Evolutionary conservation across 2,888 invertebrate genomes (phyloP), one percentile per base, ranked within the genome.

Genomic region (Pandemis corylana): DNA sequence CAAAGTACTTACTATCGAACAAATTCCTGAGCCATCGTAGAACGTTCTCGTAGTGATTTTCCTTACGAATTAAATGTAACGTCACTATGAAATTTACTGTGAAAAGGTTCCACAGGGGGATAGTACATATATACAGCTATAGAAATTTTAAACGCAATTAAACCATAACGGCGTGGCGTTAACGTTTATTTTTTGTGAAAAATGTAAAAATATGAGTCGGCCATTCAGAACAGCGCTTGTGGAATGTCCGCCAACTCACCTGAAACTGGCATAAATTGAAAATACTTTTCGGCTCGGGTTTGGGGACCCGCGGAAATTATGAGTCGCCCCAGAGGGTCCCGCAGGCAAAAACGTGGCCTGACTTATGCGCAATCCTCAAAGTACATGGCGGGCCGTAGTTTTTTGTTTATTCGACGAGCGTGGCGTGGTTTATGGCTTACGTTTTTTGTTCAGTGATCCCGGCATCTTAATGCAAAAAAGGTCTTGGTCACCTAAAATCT

Each of bases 231-330:
- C 65, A 9, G 9, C 51, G 65, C 65, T 69, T 51, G 65, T 49
- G 69, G 64, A 74, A 74, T 69, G 69, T 61, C 69, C 65, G 59
- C 61, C 15, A 68, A 69, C 69, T 69, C 69, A 69, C 74, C 74
- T 74, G 74, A 69, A 74, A 74, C 59, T 74, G 74, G 74, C 74
- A 74, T 74, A 73, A 73, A 74, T 74, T 74, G 74, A 74, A 74
- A 74, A 65, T 74, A 68, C 68, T 74, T 74, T 69, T 74, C 65
- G 42, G 59, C 65, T 51, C 49, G 65, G 68, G 69, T 49, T 51
- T 49, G 15, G 61, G 59, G 65, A 15, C 69, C 53, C 65, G 65
- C 59, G 51, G 44, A 67, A 69, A 74, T 66, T 74, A 69, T 74
- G 65, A 61, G 69, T 66, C 59, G 65, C 65, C 65, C 42, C 65